Evolutionary conservation across 1,140 invertebrate genomes (phyloP).

Genomic region (Acromyrmex heyeri): DNA sequence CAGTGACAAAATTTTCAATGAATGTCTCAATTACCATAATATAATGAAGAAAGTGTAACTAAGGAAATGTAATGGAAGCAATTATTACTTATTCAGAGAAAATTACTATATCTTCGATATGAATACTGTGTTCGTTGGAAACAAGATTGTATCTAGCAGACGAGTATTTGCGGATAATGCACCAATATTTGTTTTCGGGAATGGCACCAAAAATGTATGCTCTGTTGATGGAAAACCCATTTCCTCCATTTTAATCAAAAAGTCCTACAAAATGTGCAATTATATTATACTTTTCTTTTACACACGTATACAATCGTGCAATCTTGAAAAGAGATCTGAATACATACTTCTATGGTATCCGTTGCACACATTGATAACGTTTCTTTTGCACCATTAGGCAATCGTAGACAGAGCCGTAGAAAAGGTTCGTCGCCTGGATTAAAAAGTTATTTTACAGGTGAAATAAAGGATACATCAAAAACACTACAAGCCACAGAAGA

Average conservation of each 20-base stretch:
- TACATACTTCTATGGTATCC: conserved; percentile 82
- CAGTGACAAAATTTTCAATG: neutral
- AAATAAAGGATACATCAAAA: neutral
- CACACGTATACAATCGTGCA: no score
- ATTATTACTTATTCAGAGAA: conserved; percentile 27
- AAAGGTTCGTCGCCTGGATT: conserved; percentile 75
- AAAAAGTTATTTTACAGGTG: conserved; percentile 14
- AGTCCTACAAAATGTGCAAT: conserved; percentile 75
- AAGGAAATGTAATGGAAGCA: conserved; percentile 23
- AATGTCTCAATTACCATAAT: no score
- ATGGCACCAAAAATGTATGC: conserved; percentile 83
- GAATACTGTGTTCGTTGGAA: conserved; percentile 85
- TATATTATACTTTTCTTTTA: neutral
- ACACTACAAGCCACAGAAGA: neutral
- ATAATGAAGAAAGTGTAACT: no score
- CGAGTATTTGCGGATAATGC: conserved; percentile 78
- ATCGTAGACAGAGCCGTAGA: conserved; percentile 82
- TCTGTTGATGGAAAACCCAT: conserved; percentile 83
- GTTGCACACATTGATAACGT: conserved; percentile 82
- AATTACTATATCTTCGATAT: conserved; percentile 85
- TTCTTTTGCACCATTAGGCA: conserved; percentile 84
- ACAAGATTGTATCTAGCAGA: conserved; percentile 84
- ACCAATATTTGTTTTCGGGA: conserved; percentile 84
- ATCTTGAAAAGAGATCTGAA: neutral
- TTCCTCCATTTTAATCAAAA: conserved; percentile 83